These are phyloP conservation scores for Aphyosemion australe DNA, from an alignment of 2,113 vertebrate genomes.

Conservation along the genomic window DNA sequence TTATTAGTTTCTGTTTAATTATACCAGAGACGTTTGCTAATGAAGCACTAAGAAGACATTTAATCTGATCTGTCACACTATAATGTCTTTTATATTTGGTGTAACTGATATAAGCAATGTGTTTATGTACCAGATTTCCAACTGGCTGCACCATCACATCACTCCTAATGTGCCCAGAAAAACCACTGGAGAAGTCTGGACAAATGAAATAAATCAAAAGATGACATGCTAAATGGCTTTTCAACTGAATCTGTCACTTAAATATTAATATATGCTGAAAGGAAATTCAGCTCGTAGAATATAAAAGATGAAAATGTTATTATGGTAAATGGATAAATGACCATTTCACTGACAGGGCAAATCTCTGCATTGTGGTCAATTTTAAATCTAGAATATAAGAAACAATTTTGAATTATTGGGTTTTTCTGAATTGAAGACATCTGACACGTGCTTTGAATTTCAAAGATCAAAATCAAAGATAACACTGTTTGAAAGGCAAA, in stretches of 20 bases:
- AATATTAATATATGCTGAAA: not conserved
- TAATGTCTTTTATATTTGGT: not conserved
- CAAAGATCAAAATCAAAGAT: too few relatives aligned
- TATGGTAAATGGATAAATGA: too few relatives aligned
- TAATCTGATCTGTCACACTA: not conserved
- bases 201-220: not conserved
- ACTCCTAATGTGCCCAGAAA: not conserved
- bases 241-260: not conserved
- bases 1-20: not conserved
- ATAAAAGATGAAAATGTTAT: not conserved
- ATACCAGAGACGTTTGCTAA: constrained; percentile 16
- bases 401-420: not conserved
- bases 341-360: too few relatives aligned
- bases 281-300: not conserved
- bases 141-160: not conserved
- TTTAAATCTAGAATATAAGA: too few relatives aligned
- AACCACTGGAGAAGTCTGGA: not conserved
- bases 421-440: not conserved
- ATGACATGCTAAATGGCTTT: not conserved
- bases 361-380: too few relatives aligned
- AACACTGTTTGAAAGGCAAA: constrained; percentile 1
- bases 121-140: constrained; percentile 16
- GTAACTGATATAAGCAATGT: constrained; percentile 2
- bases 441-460: too few relatives aligned
- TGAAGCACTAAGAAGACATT: constrained; percentile 21